Conservation (phyloP, 2,888 invertebrate species). For the Thyatira batis region DNA sequence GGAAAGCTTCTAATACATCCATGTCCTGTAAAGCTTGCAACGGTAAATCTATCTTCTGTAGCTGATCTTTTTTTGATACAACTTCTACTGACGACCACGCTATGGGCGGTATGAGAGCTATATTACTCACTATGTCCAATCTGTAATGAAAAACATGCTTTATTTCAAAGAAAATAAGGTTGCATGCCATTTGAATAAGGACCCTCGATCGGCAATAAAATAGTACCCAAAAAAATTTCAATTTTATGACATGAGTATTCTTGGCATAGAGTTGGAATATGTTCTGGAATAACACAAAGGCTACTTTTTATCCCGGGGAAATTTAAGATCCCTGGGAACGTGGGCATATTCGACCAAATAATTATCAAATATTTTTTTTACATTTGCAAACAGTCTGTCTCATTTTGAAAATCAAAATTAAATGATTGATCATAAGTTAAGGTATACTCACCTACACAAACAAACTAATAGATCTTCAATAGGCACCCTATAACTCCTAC, state of each 20-base stretch:
- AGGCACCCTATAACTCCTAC: slow-evolving; percentile 45
- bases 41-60: slow-evolving; percentile 80
- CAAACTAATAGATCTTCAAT: slow-evolving; percentile 66
- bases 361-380: neutral
- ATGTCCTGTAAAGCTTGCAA: slow-evolving; percentile 89
- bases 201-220: neutral
- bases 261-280: too few species aligned
- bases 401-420: neutral
- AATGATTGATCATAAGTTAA: neutral
- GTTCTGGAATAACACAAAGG: too few species aligned
- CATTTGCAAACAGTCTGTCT: neutral
- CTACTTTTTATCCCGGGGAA: too few species aligned
- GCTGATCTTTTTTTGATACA: slow-evolving; percentile 51
- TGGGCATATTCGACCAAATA: too few species aligned
- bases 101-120: slow-evolving; percentile 72
- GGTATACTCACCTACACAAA: slow-evolving; percentile 59
- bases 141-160: slow-evolving; percentile 39
- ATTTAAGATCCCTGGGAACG: too few species aligned
- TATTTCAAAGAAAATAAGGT: neutral
- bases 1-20: slow-evolving; percentile 92
- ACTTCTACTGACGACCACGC: slow-evolving; percentile 72
- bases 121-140: slow-evolving; percentile 67
- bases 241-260: too few species aligned
- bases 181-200: too few species aligned
- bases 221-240: neutral